Evolutionary conservation across 2,888 invertebrate genomes (phyloP), one percentile per base, ranked within the genome.

Genomic region (Unio delphinus): DNA sequence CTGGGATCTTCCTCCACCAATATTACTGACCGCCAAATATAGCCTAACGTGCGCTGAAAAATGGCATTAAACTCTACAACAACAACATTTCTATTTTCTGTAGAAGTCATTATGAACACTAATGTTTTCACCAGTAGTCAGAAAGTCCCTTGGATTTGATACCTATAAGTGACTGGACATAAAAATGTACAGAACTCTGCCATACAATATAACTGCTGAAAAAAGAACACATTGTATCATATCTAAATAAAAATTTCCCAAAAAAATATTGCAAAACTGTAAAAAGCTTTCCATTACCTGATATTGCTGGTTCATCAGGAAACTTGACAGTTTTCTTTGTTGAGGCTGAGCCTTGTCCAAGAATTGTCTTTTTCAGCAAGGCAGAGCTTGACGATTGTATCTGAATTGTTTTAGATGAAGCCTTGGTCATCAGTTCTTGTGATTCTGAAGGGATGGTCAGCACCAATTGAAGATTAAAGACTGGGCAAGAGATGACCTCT

Each of bases 391-490:
- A 61, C 3, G 67, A 71, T 26, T 70, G 70, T 18, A 72, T 70
- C 54, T 70, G 67, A 7, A 67, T 63, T 26, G 45, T 26, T n/a
- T 18, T 18, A 55, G 57, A 59, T 54, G 57, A 23, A 30, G 18
- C 34, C 26, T 62, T 60, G 45, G 18, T 34, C 56, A 23, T 70
- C 30, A 55, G 18, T 26, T 45, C 55, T 65, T n/a, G 23, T 34
- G 61, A 61, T 7, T 64, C 58, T 4, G 45, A 57, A 15, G 76
- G 86, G 3, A 86, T 83, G 62, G 80, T 82, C 4, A 89, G 81
- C 11, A 87, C 83, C 4, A 89, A 80, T 65, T 86, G 81, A 18
- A 89, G 70, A 34, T 80, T 80, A 63, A 89, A 83, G 15, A 88
- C 82, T 20, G 89, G 85, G 59, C 77, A 78, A 60, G 85, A 79